Evolutionary conservation across 2,888 invertebrate species (phyloP), one percentile per base, ranked within the genome.

Genomic region (Neoascia interrupta): DNA sequence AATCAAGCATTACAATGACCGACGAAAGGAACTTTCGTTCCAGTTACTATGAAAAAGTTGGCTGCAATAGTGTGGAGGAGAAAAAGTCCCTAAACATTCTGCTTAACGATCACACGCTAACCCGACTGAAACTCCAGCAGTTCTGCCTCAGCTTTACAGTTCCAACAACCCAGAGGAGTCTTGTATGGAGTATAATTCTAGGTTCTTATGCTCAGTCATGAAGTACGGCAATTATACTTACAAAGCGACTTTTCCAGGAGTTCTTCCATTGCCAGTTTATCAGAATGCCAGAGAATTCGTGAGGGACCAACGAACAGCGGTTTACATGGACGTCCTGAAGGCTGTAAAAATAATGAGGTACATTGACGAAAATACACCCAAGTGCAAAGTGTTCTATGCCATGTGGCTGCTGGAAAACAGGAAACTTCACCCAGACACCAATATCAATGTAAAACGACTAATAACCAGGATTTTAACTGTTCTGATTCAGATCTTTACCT

Each of bases 11-110:
- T n/a, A 45, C 88, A 81, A 90, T 90, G 90, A 86, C 89, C 10
- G 95, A 95, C 85, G 94, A 94, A 86, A 90, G 95, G 81, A 95
- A 95, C 89, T 95, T 95, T 87, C 92, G 95, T 28, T 95, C 94
- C 0, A 92, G 94, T 1, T 95, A 95, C 85, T 95, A 95, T 84
- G 95, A 95, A 88, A 95, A 95, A 90, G 96, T 97, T 8, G 97
- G 97, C 31, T 96, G 96, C 88, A 92, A 95, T 81, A 95, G 95
- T 82, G 95, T 97, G 0, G 97, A 97, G 88, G 96, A 96, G 85
- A 96, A 96, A 87, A 96, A 95, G 89, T 96, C 96, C 0, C 89
- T 97, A 37, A 96, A 97, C 89, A 96, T 96, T 84, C 89, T 97
- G 8, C 90, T 97, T 84, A 96, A 96, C 85, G 97, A 97, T 82